Evolutionary conservation across 2,113 vertebrate species (phyloP).

Genomic region (Centropus unirufus): DNA sequence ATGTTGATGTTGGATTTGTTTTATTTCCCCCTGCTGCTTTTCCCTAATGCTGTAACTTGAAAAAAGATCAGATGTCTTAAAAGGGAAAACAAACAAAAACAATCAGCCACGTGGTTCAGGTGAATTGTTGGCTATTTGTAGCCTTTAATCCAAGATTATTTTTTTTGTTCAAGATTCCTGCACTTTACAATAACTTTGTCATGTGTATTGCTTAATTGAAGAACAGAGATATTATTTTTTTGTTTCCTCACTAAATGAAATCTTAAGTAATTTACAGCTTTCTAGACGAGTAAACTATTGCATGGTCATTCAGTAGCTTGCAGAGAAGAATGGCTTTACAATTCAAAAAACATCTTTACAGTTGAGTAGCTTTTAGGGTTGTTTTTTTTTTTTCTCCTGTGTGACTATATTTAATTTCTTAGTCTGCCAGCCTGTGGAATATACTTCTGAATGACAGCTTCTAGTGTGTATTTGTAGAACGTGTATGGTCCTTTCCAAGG

Average conservation of each 20-base stretch:
- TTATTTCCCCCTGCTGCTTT: not conserved
- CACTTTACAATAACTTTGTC: not conserved
- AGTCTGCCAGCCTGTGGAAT: slow-evolving; percentile 25
- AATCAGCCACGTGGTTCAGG: not conserved
- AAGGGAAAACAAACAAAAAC: not conserved
- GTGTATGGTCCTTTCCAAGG: not conserved
- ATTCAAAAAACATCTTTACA: not conserved
- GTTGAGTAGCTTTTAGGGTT: not conserved
- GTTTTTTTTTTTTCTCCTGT: not conserved
- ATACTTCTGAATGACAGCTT: slow-evolving; percentile 16
- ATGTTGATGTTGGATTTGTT: not conserved
- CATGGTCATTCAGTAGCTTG: slow-evolving; percentile 7
- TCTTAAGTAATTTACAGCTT: slow-evolving; percentile 20
- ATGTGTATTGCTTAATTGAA: slow-evolving; percentile 48
- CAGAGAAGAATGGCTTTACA: not conserved
- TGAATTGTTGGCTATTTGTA: not conserved
- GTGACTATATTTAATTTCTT: slow-evolving; percentile 46
- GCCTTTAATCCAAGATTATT: not conserved
- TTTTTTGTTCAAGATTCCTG: not conserved
- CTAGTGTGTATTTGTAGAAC: not conserved
- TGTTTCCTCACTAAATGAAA: slow-evolving; percentile 10
- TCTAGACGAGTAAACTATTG: not conserved
- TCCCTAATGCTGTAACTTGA: not conserved
- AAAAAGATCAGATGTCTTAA: not conserved
- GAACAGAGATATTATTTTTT: not conserved